phyloP scores from a whole-genome alignment of 2,888 invertebrate species.

The Pandemis heparana region DNA sequence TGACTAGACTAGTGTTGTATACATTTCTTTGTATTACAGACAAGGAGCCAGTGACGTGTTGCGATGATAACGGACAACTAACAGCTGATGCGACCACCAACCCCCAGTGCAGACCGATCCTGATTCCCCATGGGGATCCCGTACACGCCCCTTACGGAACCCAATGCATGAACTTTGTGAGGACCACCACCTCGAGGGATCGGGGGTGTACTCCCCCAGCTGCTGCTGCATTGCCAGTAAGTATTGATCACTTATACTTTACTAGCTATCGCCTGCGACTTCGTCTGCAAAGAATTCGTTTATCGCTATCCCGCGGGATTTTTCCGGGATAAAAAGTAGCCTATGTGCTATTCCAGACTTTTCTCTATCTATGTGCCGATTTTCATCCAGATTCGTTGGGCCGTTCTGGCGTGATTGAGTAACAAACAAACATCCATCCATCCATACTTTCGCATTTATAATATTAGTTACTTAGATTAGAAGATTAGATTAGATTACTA shows the following conservation, averaged over 20 bases:
- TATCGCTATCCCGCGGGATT: too few relatives aligned
- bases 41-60: slow-evolving; percentile 69
- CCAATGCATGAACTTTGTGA: slow-evolving; percentile 90
- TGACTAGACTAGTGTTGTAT: not conserved
- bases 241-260: not conserved
- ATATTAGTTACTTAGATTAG: too few relatives aligned
- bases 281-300: too few relatives aligned
- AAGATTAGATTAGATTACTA: too few relatives aligned
- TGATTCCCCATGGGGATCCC: slow-evolving; percentile 72
- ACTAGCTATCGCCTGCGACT: too few relatives aligned
- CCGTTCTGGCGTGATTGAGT: too few relatives aligned
- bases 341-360: too few relatives aligned
- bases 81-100: slow-evolving; percentile 62
- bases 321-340: too few relatives aligned
- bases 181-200: slow-evolving; percentile 88
- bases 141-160: slow-evolving; percentile 81
- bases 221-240: slow-evolving; percentile 84
- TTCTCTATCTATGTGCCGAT: too few relatives aligned
- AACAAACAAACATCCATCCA: too few relatives aligned
- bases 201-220: slow-evolving; percentile 88
- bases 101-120: slow-evolving; percentile 72
- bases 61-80: slow-evolving; percentile 70
- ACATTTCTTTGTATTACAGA: slow-evolving; percentile 53
- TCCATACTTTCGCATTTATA: too few relatives aligned
- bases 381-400: too few relatives aligned